These are phyloP conservation scores for Amblyjoppa fuscipennis DNA, from an alignment of 2,888 invertebrate species.

Conservation along the genomic window DNA sequence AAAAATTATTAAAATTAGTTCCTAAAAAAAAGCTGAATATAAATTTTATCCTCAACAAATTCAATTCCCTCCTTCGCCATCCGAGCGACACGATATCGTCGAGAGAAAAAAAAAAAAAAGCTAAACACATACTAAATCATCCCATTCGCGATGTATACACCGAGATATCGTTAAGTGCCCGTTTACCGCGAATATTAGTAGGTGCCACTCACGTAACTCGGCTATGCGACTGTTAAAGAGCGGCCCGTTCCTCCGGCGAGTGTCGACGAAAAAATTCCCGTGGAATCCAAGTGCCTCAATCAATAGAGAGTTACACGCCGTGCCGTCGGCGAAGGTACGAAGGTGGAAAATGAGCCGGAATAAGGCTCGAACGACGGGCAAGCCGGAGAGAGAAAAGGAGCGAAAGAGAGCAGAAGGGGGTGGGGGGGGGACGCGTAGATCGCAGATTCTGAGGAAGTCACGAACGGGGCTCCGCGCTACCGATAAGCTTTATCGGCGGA, in stretches of 20 bases:
- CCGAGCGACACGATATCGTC: not conserved
- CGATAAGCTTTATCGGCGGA: conserved; percentile 74
- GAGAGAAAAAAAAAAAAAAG: conserved; percentile 17
- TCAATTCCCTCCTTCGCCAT: not conserved
- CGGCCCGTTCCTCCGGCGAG: conserved; percentile 52
- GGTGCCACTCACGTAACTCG: conserved; percentile 68
- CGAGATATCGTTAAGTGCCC: conserved; percentile 63
- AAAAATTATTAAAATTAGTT: not conserved
- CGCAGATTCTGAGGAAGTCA: conserved; percentile 29
- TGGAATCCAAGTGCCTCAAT: conserved; percentile 68
- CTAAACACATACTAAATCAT: conserved; percentile 55
- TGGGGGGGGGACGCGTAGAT: conserved; percentile 1
- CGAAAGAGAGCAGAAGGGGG: not conserved
- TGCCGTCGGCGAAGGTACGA: conserved; percentile 38
- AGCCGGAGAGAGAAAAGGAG: not conserved
- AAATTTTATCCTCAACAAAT: not conserved
- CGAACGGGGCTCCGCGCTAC: conserved; percentile 63
- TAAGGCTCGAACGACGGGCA: not conserved
- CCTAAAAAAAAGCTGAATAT: not conserved
- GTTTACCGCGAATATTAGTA: conserved; percentile 67
- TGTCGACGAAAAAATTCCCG: conserved; percentile 70
- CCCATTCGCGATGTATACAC: conserved; percentile 46
- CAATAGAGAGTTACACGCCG: conserved; percentile 60
- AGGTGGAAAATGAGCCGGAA: conserved; percentile 36
- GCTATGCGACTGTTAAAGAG: conserved; percentile 68